Base-by-base conservation (phyloP, 2,888 invertebrate species). In the Ophion slaviceki region DNA sequence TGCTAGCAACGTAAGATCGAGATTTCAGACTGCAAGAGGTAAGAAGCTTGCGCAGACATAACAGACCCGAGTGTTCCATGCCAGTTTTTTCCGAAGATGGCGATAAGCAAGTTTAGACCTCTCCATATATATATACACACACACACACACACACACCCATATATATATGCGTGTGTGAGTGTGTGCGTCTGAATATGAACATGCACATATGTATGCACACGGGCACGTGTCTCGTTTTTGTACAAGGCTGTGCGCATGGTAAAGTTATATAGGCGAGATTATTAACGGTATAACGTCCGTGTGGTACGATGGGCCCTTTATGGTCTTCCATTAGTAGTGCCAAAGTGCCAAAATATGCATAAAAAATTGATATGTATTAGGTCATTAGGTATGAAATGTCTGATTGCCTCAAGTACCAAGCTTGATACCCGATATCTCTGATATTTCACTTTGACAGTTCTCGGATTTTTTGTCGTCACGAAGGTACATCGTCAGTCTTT, bases 21-120 rank as follows among this genome's bases (percentile, higher is more conserved):
- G 62, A 84, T 53, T 70, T 53, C 53, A 32, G 47, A 62, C 32
- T 70, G 47, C 20, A 45, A 57, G 45, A 72, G 72, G 45, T 28
- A 64, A 64, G 59, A 82, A 82, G 72, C 47, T 67, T 53, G 11
- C 4, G 28, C 28, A n/a, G 28, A 64, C 20, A 32, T 40, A 77
- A 59, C 28, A 70, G 74, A n/a, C 57, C 72, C 78, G 36, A 61
- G 17, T 53, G 68, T 53, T 74, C 45, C 28, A 53, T 53, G 68
- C 70, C 36, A 85, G 70, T 70, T 82, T 82, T 36, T 79, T 79
- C 85, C 75, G 64, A 66, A 85, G 82, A 82, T 71, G 82, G 85
- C 75, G 64, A 75, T 79, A 79, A 82, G 66, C 85, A 64, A 68
- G 64, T 53, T 53, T 53, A 17, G 53, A 17, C 17, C 17, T 53